A percentile compares a stretch with the other conserved stretches of the same genome.
These are phyloP conservation scores for Bolinopsis microptera DNA, from an alignment of 37 sponge, comb jelly and placozoan species.

Conservation along the genomic window DNA sequence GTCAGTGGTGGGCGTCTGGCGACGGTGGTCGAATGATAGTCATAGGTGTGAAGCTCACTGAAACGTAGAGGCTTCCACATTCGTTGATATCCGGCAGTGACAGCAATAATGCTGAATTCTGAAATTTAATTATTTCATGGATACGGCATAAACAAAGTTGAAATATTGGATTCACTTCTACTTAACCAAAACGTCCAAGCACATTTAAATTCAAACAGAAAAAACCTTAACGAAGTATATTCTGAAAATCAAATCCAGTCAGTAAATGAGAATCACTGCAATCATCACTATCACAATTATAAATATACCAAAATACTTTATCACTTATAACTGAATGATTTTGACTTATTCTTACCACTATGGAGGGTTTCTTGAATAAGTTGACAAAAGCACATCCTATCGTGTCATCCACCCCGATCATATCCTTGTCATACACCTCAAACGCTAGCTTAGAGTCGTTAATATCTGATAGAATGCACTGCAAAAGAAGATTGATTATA, in stretches of 20 bases:
- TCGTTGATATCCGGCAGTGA: conserved; percentile 17
- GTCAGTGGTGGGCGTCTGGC: no score
- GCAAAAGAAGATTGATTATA: not conserved
- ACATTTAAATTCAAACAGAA: not conserved
- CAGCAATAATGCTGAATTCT: not conserved
- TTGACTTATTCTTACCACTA: conserved; percentile 16
- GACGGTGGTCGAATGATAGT: not conserved
- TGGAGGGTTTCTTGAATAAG: not conserved
- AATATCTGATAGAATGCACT: conserved; percentile 39
- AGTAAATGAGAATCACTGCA: no score
- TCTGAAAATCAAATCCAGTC: not conserved
- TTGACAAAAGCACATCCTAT: conserved; percentile 22
- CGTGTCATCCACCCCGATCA: not conserved
- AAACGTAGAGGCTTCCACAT: conserved; percentile 20
- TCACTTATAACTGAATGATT: no score
- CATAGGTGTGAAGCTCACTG: conserved; percentile 1
- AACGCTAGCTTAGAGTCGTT: not conserved
- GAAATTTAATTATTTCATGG: not conserved
- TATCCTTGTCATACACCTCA: conserved; percentile 33
- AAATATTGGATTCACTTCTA: no score
- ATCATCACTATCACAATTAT: no score
- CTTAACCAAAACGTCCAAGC: no score
- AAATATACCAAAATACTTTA: no score
- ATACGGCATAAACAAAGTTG: not conserved
- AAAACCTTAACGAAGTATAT: not conserved